Conservation (phyloP, 1,140 invertebrate genomes). For the Ericerus pela region DNA sequence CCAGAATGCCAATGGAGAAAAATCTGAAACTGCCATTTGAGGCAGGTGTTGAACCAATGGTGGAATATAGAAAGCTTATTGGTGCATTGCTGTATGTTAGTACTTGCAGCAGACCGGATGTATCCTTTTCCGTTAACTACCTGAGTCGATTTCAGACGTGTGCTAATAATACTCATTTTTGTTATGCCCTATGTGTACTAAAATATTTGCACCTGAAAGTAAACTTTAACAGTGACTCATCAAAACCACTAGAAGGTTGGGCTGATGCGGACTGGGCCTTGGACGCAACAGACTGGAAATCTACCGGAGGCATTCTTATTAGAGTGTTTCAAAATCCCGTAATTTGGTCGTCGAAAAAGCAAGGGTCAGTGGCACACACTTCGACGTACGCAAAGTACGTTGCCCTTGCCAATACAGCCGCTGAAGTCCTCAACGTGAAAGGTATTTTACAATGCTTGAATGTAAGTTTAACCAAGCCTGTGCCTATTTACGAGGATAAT, state of each 20-base stretch:
- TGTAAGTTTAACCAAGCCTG: too few relatives aligned
- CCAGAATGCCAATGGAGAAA: background rate
- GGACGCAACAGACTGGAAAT: background rate
- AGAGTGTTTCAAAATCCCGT: too few relatives aligned
- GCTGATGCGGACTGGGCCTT: background rate
- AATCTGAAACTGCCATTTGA: too few relatives aligned
- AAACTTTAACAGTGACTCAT: background rate
- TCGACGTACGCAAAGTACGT: slow-evolving; percentile 10
- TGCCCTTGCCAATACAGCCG: background rate
- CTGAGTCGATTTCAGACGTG: slow-evolving; percentile 28
- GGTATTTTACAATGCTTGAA: background rate
- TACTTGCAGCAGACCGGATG: slow-evolving; percentile 29
- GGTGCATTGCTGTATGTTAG: slow-evolving; percentile 31
- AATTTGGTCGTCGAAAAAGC: background rate
- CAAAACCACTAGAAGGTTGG: background rate
- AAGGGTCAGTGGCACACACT: background rate
- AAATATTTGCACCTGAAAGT: slow-evolving; percentile 27
- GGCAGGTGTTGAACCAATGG: background rate
- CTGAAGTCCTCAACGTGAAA: background rate
- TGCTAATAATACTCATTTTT: slow-evolving; percentile 26
- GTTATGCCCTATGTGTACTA: slow-evolving; percentile 27
- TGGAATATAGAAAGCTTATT: slow-evolving; percentile 28
- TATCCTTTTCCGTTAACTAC: slow-evolving; percentile 26
- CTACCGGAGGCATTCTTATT: too few relatives aligned
- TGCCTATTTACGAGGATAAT: too few relatives aligned